A percentile compares a stretch with the other conserved stretches of the same genome.
Evolutionary conservation across 2,113 vertebrate species (phyloP).

Genomic region (Leptobrachium leishanense): DNA sequence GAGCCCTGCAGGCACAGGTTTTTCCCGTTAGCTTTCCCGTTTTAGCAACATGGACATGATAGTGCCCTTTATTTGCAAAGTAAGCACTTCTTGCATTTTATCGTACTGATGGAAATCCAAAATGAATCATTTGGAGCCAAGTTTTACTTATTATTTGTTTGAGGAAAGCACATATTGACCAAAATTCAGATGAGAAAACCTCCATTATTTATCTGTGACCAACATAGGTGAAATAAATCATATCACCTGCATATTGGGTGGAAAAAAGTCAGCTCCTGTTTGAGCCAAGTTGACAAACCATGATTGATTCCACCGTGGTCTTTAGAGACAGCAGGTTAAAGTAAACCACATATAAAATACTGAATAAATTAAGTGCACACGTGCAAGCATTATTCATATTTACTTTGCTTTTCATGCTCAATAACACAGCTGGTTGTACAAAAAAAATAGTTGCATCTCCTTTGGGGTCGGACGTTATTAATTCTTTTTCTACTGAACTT

Average conservation of each 20-base stretch:
- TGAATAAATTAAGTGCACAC: conserved; percentile 69
- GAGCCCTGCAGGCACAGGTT: too few species aligned
- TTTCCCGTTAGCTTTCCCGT: too few species aligned
- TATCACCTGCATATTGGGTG: neutral
- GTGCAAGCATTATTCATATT: conserved; percentile 67
- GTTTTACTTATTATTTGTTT: too few species aligned
- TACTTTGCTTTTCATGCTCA: conserved; percentile 62
- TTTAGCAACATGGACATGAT: too few species aligned
- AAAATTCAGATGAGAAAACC: neutral
- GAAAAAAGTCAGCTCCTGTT: conserved; percentile 33
- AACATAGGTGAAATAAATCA: neutral
- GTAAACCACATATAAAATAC: conserved; percentile 60
- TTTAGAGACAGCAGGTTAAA: conserved; percentile 57
- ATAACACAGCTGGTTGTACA: conserved; percentile 71
- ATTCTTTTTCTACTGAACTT: conserved; percentile 68
- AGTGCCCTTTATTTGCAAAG: too few species aligned
- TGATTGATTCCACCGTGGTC: neutral
- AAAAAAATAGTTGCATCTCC: conserved; percentile 4
- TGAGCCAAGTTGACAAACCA: conserved; percentile 52
- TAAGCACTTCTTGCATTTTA: too few species aligned
- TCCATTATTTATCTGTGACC: neutral
- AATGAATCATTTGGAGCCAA: too few species aligned
- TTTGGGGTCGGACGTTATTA: conserved; percentile 59
- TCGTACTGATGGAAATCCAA: too few species aligned
- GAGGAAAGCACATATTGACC: too few species aligned